phyloP scores from a whole-genome alignment of 2,888 invertebrate species.

The Frankliniella intonsa region DNA sequence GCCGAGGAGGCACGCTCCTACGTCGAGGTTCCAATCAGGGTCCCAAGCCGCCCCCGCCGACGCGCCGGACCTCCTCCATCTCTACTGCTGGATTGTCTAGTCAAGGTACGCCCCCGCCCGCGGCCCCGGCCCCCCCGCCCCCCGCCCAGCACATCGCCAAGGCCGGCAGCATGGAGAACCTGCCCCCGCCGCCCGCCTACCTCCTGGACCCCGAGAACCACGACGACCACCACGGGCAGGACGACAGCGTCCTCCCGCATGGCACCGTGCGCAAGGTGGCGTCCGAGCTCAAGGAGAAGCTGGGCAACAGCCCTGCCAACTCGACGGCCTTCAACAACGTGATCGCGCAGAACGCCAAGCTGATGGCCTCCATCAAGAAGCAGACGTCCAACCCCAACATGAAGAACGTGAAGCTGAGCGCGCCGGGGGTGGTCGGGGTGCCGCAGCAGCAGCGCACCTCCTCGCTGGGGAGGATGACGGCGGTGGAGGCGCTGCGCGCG shows the following conservation, averaged over 20 bases:
- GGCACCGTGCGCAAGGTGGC: slow-evolving; percentile 35
- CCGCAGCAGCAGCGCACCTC: slow-evolving; percentile 16
- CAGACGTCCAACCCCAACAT: not conserved
- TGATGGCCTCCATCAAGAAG: slow-evolving; percentile 20
- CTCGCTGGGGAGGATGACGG: slow-evolving; percentile 9
- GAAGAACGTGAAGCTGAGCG: slow-evolving; percentile 15
- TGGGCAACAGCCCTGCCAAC: not conserved
- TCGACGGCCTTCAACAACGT: slow-evolving; percentile 17
- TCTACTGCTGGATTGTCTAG: slow-evolving; percentile 43
- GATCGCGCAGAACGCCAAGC: slow-evolving; percentile 19
- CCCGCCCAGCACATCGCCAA: slow-evolving; percentile 33
- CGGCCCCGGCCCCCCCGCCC: slow-evolving; percentile 27
- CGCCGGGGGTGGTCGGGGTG: slow-evolving; percentile 1
- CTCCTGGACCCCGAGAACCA: slow-evolving; percentile 53
- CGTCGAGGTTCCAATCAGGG: slow-evolving; percentile 56
- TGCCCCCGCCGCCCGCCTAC: slow-evolving; percentile 75
- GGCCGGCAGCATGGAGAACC: slow-evolving; percentile 51
- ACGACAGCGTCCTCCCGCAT: slow-evolving; percentile 26
- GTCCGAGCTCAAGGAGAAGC: slow-evolving; percentile 19
- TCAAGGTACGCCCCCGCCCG: not conserved
- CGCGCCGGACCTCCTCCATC: slow-evolving; percentile 70
- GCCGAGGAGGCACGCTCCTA: slow-evolving; percentile 45
- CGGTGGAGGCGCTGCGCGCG: slow-evolving; percentile 17
- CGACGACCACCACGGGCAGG: not conserved
- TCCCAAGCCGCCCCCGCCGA: slow-evolving; percentile 68